These are phyloP conservation scores for Macaria liturata DNA, from an alignment of 2,888 invertebrate genomes.

Conservation along the genomic window DNA sequence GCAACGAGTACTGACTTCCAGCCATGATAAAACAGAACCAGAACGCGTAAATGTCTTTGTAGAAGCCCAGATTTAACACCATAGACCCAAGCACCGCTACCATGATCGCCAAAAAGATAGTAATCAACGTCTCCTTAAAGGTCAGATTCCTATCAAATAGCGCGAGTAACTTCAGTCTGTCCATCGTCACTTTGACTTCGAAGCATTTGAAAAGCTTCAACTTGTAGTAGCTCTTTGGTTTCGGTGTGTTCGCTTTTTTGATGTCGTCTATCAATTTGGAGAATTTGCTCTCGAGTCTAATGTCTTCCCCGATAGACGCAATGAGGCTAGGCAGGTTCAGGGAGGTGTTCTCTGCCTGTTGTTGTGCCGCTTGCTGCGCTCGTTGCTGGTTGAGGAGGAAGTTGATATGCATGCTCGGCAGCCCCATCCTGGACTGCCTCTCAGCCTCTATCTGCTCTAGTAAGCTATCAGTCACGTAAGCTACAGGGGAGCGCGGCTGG, in stretches of 20 bases:
- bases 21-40: slow-evolving; percentile 99
- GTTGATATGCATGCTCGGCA: slow-evolving; percentile 79
- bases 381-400: slow-evolving; percentile 70
- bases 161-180: slow-evolving; percentile 95
- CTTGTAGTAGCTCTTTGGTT: slow-evolving; percentile 88
- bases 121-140: slow-evolving; percentile 90
- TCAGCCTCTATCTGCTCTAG: slow-evolving; percentile 77
- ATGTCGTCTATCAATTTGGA: slow-evolving; percentile 81
- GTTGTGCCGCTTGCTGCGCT: slow-evolving; percentile 44
- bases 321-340: slow-evolving; percentile 71
- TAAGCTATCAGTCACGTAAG: slow-evolving; percentile 75
- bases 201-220: slow-evolving; percentile 86
- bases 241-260: slow-evolving; percentile 79
- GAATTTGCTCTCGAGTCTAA: slow-evolving; percentile 76
- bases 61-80: slow-evolving; percentile 92
- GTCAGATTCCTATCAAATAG: slow-evolving; percentile 96
- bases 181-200: slow-evolving; percentile 93
- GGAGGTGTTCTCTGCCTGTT: slow-evolving; percentile 59
- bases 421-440: slow-evolving; percentile 72
- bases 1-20: slow-evolving; percentile 97
- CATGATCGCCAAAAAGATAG: slow-evolving; percentile 91
- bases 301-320: slow-evolving; percentile 82
- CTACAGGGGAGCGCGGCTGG: slow-evolving; percentile 74
- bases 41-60: slow-evolving; percentile 95
- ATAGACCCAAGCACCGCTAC: slow-evolving; percentile 94